Conservation (phyloP, 2,888 invertebrate species). For the Resseliella maxima region DNA sequence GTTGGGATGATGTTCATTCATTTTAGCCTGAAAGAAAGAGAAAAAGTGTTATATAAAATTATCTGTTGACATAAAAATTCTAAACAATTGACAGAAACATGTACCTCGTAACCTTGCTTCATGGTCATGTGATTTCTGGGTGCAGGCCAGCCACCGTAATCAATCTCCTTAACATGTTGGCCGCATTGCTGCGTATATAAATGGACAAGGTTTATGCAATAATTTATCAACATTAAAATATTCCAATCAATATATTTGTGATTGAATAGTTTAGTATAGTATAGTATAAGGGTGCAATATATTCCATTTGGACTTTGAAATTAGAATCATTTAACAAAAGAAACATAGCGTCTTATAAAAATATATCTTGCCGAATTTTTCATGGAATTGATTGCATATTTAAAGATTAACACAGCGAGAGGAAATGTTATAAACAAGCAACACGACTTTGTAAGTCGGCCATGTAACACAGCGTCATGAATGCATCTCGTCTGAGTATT, state of each 20-base stretch:
- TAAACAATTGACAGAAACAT: constrained; percentile 49
- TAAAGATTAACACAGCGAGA: not conserved
- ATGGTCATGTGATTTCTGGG: constrained; percentile 67
- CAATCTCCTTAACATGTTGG: constrained; percentile 67
- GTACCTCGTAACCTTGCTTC: constrained; percentile 68
- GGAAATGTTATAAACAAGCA: not conserved
- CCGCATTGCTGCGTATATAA: constrained; percentile 62
- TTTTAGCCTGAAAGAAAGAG: constrained; percentile 65
- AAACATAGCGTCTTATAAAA: too few species aligned
- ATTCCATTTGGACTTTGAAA: too few species aligned
- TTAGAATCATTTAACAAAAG: too few species aligned
- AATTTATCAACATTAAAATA: not conserved
- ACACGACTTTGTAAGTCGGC: not conserved
- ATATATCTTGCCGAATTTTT: too few species aligned
- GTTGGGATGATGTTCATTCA: constrained; percentile 67
- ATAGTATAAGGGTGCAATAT: too few species aligned
- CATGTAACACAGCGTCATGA: not conserved
- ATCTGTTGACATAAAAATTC: not conserved
- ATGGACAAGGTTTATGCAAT: not conserved
- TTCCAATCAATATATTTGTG: not conserved
- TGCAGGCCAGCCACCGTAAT: constrained; percentile 67
- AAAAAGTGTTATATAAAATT: not conserved
- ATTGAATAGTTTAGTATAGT: too few species aligned
- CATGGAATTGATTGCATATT: too few species aligned
- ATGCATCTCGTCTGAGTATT: constrained; percentile 37